Conservation (phyloP, 2,113 vertebrate species). For the Alosa alosa region DNA sequence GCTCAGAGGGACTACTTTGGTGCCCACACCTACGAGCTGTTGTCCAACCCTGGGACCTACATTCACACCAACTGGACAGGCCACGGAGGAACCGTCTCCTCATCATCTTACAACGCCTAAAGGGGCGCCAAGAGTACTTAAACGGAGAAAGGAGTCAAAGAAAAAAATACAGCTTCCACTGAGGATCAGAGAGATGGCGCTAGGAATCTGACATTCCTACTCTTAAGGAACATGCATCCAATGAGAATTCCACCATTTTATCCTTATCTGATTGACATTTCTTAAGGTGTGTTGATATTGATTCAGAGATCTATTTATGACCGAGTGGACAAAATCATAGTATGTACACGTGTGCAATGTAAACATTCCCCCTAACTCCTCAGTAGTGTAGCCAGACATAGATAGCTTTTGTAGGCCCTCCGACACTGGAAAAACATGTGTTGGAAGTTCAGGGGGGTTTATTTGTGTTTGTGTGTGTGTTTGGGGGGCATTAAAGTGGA, state of each 20-base stretch:
- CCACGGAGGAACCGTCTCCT: constrained; percentile 86
- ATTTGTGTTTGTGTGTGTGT: not conserved
- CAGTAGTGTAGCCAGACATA: not conserved
- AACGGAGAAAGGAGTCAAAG: not conserved
- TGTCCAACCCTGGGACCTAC: constrained; percentile 79
- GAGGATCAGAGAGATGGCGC: constrained; percentile 21
- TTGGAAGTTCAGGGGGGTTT: not conserved
- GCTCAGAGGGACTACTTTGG: constrained; percentile 98
- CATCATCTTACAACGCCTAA: constrained; percentile 90
- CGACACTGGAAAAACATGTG: not conserved
- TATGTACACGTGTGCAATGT: constrained; percentile 35
- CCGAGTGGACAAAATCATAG: constrained; percentile 36
- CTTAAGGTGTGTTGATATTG: constrained; percentile 15
- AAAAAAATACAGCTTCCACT: not conserved
- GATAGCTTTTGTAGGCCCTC: not conserved
- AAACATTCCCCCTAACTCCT: not conserved
- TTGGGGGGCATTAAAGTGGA: not conserved
- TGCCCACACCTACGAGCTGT: constrained; percentile 90
- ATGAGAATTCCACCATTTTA: not conserved
- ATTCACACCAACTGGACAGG: constrained; percentile 98
- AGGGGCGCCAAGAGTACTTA: not conserved
- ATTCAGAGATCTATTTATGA: constrained; percentile 55
- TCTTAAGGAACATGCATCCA: not conserved
- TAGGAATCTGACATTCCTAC: constrained; percentile 22
- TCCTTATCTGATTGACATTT: constrained; percentile 7